phyloP scores from a whole-genome alignment of 2,797 vertebrate species.

The Discoglossus pictus region DNA sequence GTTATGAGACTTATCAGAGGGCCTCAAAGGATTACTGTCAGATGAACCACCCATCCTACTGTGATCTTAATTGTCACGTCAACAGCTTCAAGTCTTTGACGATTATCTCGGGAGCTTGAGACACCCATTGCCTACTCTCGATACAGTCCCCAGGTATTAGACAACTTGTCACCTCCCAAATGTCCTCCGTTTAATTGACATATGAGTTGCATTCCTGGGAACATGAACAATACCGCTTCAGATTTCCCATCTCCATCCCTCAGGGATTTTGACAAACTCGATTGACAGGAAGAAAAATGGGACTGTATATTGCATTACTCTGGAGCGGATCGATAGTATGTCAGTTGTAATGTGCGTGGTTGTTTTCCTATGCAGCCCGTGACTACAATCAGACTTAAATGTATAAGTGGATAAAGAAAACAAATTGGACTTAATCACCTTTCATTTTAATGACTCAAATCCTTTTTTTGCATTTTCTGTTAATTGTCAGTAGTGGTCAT shows the following conservation, averaged over 20 bases:
- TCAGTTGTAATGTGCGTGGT: too few relatives aligned
- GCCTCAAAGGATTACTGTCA: conserved; percentile 40
- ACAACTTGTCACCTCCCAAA: conserved; percentile 10
- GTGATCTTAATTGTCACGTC: conserved; percentile 21
- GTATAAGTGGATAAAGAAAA: too few relatives aligned
- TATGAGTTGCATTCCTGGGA: conserved; percentile 18
- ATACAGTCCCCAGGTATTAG: conserved; percentile 27
- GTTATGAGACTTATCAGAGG: conserved; percentile 29
- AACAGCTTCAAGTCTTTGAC: conserved; percentile 14
- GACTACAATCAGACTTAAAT: too few relatives aligned
- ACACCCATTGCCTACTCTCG: conserved; percentile 32
- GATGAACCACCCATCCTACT: conserved; percentile 16
- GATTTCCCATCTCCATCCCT: conserved; percentile 11
- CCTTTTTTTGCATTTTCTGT: too few relatives aligned
- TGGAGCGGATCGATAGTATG: conserved; percentile 8
- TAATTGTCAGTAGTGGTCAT: too few relatives aligned
- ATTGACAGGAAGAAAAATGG: conserved; percentile 15
- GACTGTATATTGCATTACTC: conserved; percentile 16
- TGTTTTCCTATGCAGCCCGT: too few relatives aligned
- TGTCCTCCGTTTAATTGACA: conserved; percentile 20
- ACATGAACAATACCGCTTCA: conserved; percentile 16
- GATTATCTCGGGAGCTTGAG: conserved; percentile 14
- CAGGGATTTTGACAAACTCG: conserved; percentile 13
- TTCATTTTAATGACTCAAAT: too few relatives aligned
- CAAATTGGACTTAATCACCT: too few relatives aligned